Percentiles rank a stretch among this genome's conserved stretches.
Evolutionary conservation across 2,888 invertebrate species (phyloP).

Genomic region (Hemaris fuciformis): DNA sequence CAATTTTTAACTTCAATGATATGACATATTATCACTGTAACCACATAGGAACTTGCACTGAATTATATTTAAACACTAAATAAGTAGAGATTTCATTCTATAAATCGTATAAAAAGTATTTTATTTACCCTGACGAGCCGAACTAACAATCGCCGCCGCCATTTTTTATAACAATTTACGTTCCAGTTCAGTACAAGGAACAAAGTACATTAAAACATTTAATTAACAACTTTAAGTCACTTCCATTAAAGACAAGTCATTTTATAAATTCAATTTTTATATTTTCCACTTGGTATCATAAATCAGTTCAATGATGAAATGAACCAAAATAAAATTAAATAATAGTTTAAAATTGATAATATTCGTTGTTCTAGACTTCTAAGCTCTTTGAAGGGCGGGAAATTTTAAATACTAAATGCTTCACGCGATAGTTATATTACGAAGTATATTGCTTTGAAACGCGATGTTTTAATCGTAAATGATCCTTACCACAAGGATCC

Average conservation of each 20-base stretch:
- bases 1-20: slow-evolving; percentile 30
- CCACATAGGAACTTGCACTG: slow-evolving; percentile 18
- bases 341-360: too few species aligned
- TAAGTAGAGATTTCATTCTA: neutral
- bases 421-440: too few species aligned
- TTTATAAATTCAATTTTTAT: too few species aligned
- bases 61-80: neutral
- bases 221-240: neutral
- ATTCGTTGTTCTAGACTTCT: too few species aligned
- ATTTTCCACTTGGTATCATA: too few species aligned
- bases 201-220: slow-evolving; percentile 2
- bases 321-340: too few species aligned
- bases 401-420: too few species aligned
- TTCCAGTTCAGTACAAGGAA: slow-evolving; percentile 35
- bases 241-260: neutral
- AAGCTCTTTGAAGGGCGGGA: too few species aligned
- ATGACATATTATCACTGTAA: neutral
- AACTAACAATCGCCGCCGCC: slow-evolving; percentile 78
- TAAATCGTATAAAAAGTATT: slow-evolving; percentile 36
- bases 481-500: too few species aligned
- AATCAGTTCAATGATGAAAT: too few species aligned
- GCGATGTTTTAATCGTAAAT: too few species aligned
- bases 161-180: slow-evolving; percentile 58
- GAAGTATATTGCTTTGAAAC: too few species aligned
- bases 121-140: slow-evolving; percentile 80